A percentile compares a stretch with the other conserved stretches of the same genome.
Evolutionary conservation across 2,113 vertebrate species (phyloP).

Genomic region (Crocuta crocuta): DNA sequence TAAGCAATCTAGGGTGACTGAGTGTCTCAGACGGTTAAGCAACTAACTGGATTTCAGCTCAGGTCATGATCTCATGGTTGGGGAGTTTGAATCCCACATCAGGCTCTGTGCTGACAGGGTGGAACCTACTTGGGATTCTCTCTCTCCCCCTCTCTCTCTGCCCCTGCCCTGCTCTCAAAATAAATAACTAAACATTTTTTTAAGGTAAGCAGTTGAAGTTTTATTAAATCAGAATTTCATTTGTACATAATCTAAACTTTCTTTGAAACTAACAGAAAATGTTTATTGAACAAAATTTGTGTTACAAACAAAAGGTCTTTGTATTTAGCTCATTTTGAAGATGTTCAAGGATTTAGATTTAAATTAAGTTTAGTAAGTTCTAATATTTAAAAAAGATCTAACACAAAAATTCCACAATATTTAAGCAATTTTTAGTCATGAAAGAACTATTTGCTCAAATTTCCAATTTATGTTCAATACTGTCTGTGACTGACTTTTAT

Average conservation of each 20-base stretch:
- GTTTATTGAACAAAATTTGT: background rate
- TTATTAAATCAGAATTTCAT: conserved; percentile 14
- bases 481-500: conserved; percentile 26
- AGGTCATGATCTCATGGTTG: too few relatives aligned
- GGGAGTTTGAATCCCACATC: too few relatives aligned
- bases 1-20: background rate
- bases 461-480: conserved; percentile 65
- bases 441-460: conserved; percentile 7
- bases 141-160: too few relatives aligned
- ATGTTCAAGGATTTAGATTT: background rate
- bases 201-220: background rate
- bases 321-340: background rate
- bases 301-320: background rate
- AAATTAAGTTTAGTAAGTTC: background rate
- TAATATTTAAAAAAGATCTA: background rate
- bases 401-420: background rate
- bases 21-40: too few relatives aligned
- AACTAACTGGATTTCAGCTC: too few relatives aligned
- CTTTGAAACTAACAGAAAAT: background rate
- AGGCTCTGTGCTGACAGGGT: too few relatives aligned
- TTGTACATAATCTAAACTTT: background rate
- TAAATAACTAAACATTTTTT: too few relatives aligned
- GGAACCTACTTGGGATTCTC: too few relatives aligned
- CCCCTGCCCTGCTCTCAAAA: too few relatives aligned
- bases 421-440: background rate